Evolutionary conservation across 2,888 invertebrate species (phyloP).

Genomic region (Pheosia gnoma): DNA sequence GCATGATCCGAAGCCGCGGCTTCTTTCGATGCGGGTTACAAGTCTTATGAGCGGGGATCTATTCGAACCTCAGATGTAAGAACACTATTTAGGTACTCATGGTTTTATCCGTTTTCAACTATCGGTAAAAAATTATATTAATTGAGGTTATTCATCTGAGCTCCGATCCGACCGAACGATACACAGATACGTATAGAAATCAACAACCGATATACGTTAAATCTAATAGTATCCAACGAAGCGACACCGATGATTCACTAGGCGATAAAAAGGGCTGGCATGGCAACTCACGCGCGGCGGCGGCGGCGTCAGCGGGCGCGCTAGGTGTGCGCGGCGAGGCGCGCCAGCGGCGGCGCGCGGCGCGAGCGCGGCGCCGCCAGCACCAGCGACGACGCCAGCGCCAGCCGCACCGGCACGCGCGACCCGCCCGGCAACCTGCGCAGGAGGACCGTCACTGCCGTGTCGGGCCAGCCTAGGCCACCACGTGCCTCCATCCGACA

Average conservation of each 20-base stretch:
- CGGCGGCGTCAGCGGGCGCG: conserved; percentile 54
- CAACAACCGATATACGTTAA: conserved; percentile 32
- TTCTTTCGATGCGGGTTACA: conserved; percentile 46
- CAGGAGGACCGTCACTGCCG: background rate
- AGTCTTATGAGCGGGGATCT: conserved; percentile 14
- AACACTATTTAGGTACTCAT: no score
- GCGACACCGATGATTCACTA: background rate
- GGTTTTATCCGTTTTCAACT: no score
- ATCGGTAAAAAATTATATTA: no score
- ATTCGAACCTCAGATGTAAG: conserved; percentile 4
- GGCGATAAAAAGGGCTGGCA: conserved; percentile 10
- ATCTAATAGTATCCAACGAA: background rate
- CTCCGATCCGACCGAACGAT: conserved; percentile 38
- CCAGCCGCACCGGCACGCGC: conserved; percentile 90
- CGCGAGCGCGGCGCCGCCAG: conserved; percentile 79
- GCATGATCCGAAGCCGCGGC: no score
- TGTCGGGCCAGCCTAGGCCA: no score
- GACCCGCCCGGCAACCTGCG: conserved; percentile 92
- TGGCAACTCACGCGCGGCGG: conserved; percentile 29
- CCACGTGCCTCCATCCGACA: no score
- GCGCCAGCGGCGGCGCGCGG: conserved; percentile 51
- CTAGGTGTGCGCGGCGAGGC: conserved; percentile 53
- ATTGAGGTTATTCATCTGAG: no score
- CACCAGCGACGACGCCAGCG: conserved; percentile 92
- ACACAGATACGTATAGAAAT: conserved; percentile 37